phyloP scores from a whole-genome alignment of 2,113 vertebrate species.

The Zapornia atra region DNA sequence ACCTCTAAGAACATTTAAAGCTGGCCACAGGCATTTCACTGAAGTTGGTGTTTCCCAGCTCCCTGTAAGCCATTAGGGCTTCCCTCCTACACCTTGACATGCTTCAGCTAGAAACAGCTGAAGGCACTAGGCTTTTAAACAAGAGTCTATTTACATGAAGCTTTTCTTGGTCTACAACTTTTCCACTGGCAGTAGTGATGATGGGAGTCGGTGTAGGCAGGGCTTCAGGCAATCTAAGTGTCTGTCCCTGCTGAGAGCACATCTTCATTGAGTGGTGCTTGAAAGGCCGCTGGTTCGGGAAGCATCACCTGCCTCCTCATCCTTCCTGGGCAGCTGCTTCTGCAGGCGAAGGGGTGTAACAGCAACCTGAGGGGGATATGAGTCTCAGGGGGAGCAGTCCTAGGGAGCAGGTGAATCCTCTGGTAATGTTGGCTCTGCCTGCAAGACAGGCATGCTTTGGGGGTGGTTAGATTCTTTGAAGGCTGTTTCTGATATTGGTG shows the following conservation, averaged over 20 bases:
- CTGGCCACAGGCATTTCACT: conserved; percentile 8
- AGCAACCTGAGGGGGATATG: background rate
- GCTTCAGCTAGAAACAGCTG: conserved; percentile 19
- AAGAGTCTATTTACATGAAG: background rate
- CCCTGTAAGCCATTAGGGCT: background rate
- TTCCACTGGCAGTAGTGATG: background rate
- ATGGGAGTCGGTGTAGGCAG: background rate
- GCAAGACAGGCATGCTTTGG: background rate
- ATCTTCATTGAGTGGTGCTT: background rate
- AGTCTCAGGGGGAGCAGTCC: background rate
- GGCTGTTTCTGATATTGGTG: background rate
- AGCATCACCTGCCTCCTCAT: background rate
- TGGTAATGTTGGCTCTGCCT: background rate
- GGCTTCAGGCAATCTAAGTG: background rate
- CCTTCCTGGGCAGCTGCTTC: background rate
- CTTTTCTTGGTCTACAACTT: background rate
- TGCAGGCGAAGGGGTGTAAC: background rate
- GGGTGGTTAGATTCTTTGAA: background rate
- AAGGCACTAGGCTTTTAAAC: conserved; percentile 1
- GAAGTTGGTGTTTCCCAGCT: conserved; percentile 46
- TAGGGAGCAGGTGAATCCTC: background rate
- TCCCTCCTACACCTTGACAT: conserved; percentile 46
- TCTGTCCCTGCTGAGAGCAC: background rate
- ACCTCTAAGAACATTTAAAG: conserved; percentile 29
- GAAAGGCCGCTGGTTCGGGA: background rate